phyloP scores from a whole-genome alignment of 1,140 invertebrate genomes.

The Antheraea mylitta region DNA sequence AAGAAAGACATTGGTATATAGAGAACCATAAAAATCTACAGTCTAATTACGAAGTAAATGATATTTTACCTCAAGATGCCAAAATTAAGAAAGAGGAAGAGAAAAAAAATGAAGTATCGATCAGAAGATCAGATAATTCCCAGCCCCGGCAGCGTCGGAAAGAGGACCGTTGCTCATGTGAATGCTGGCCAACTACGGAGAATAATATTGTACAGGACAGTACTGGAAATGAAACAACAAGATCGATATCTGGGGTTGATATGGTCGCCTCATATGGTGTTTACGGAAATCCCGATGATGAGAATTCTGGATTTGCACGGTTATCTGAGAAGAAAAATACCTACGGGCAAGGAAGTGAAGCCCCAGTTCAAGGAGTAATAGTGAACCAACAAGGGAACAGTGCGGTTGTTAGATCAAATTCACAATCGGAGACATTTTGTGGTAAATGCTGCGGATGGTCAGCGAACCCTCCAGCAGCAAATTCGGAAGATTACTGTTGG shows the following conservation, averaged over 20 bases:
- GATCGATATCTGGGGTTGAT: conserved; percentile 72
- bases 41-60: conserved; percentile 53
- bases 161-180: conserved; percentile 75
- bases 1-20: conserved; percentile 77
- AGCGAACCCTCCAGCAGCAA: conserved; percentile 48
- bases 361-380: conserved; percentile 72
- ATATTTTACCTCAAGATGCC: conserved; percentile 57
- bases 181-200: conserved; percentile 76
- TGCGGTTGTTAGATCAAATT: conserved; percentile 62
- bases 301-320: conserved; percentile 73
- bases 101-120: conserved; percentile 59
- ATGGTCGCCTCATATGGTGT: conserved; percentile 77
- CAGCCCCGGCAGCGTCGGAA: conserved; percentile 67
- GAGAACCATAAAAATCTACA: conserved; percentile 76
- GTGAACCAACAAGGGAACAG: conserved; percentile 76
- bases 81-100: conserved; percentile 75
- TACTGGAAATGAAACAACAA: conserved; percentile 54
- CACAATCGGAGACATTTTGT: conserved; percentile 43
- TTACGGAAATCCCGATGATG: conserved; percentile 73
- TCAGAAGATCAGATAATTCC: conserved; percentile 53
- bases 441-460: conserved; percentile 54
- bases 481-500: conserved; percentile 73
- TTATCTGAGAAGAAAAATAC: conserved; percentile 63
- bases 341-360: conserved; percentile 61
- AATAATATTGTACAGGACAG: conserved; percentile 57